Base-by-base conservation (phyloP, 2,888 invertebrate genomes). In the Xiphydria camelus region DNA sequence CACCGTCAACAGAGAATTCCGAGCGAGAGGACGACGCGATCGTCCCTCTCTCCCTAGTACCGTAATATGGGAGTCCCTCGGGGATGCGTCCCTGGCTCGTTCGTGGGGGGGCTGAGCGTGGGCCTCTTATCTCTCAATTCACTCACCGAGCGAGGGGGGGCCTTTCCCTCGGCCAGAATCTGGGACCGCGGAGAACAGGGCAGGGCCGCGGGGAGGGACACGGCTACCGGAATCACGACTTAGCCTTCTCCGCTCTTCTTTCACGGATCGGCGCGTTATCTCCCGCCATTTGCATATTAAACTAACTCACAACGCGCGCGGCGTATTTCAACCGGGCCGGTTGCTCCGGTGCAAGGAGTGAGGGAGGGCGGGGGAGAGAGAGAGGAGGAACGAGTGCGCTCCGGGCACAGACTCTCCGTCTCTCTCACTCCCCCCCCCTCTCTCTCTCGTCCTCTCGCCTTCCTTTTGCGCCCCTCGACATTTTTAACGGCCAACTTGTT, bases 201-300 rank as follows among this genome's bases (percentile, higher is more conserved):
- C 17, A 33, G 31, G 25, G 14, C 51, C 45, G 53, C 51, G 52
- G 57, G 55, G 49, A 62, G 60, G 65, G 66, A 70, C 69, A 73
- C 64, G 68, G 73, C 73, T 74, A 75, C 74, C 62, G 71, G 71
- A 74, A 73, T 75, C 72, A 74, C 73, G 70, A 73, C 70, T 72
- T 64, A 65, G 68, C 66, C 65, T 66, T 65, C 64, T 58, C 56
- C 49, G 59, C 66, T 73, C 69, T 72, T n/a, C n/a, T n/a, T n/a
- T 70, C 65, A 64, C 65, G 64, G 62, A 73, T 71, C 68, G 65
- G 60, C 53, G 65, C 66, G 70, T 70, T 73, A 73, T 74, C 73
- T 73, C 58, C 49, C 47, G 57, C 64, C 66, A 74, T 74, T 74
- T 74, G 71, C 73, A 73, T 73, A 73, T 73, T 74, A 74, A 74